phyloP scores from a whole-genome alignment of 2,113 vertebrate species.

The Corythornis cristatus region DNA sequence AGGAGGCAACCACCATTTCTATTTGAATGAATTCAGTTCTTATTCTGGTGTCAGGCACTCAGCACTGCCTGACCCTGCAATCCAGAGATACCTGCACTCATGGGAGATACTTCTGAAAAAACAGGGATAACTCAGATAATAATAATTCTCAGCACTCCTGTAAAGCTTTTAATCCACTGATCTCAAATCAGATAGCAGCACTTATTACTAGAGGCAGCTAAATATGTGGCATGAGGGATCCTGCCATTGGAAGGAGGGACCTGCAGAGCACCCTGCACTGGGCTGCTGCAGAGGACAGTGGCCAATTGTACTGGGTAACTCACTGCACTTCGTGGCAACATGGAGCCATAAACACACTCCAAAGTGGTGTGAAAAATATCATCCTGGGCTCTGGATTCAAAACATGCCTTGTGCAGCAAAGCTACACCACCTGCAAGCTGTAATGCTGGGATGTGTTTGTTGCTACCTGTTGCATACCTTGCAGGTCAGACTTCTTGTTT shows the following conservation, averaged over 20 bases:
- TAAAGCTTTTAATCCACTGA: conserved; percentile 65
- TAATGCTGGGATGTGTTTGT: not conserved
- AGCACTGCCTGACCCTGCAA: conserved; percentile 36
- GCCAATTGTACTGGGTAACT: not conserved
- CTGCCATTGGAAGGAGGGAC: conserved; percentile 3
- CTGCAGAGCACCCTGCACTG: not conserved
- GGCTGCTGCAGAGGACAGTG: not conserved
- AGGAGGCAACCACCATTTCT: not conserved
- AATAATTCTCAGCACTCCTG: conserved; percentile 51
- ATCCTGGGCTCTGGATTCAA: not conserved
- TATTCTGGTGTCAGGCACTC: conserved; percentile 29
- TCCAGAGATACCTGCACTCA: conserved; percentile 23
- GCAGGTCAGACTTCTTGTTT: not conserved
- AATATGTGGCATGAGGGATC: not conserved
- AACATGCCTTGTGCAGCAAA: not conserved
- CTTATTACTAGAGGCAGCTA: conserved; percentile 6
- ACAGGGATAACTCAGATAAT: conserved; percentile 62
- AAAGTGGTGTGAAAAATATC: not conserved
- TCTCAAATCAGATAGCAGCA: conserved; percentile 27
- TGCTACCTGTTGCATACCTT: not conserved
- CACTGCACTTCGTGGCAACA: not conserved
- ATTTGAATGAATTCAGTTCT: conserved; percentile 12
- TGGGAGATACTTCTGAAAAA: conserved; percentile 40
- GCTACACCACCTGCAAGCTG: not conserved
- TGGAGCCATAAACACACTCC: not conserved